Evolutionary conservation across 2,113 vertebrate genomes (phyloP).

Genomic region (Hemiscyllium ocellatum): DNA sequence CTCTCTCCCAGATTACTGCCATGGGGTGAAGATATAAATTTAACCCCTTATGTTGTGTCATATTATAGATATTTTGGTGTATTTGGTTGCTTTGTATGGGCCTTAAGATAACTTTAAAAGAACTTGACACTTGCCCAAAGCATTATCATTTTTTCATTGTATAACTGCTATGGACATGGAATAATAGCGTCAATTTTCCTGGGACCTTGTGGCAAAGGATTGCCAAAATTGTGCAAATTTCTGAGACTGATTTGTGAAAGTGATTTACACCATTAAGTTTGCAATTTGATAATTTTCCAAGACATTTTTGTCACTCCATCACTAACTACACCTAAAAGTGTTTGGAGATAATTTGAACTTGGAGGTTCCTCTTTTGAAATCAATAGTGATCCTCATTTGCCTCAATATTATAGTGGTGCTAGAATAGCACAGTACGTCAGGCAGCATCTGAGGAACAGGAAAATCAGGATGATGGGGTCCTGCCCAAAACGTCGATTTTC

Average conservation of each 20-base stretch:
- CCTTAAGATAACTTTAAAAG: not conserved
- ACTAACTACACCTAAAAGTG: not conserved
- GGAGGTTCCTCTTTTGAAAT: not conserved
- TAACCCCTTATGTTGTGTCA: not conserved
- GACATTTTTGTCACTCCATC: not conserved
- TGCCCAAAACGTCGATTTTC: too few relatives aligned
- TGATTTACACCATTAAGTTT: not conserved
- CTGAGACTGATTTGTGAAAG: not conserved
- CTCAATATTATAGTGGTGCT: too few relatives aligned
- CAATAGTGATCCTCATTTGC: not conserved
- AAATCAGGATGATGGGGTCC: too few relatives aligned
- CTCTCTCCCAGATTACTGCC: not conserved
- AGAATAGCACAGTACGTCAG: too few relatives aligned
- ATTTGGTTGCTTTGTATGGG: not conserved
- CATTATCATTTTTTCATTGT: not conserved
- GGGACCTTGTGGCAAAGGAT: not conserved
- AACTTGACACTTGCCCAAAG: not conserved
- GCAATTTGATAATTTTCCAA: not conserved
- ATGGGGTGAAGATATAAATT: not conserved
- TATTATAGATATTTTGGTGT: conserved; percentile 12
- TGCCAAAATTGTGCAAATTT: not conserved
- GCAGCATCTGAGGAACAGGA: too few relatives aligned
- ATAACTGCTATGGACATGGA: not conserved
- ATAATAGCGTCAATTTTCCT: not conserved
- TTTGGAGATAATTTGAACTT: not conserved